phyloP scores from a whole-genome alignment of 92 coral and sea anemone genomes.

The Parazoanthus swiftii region DNA sequence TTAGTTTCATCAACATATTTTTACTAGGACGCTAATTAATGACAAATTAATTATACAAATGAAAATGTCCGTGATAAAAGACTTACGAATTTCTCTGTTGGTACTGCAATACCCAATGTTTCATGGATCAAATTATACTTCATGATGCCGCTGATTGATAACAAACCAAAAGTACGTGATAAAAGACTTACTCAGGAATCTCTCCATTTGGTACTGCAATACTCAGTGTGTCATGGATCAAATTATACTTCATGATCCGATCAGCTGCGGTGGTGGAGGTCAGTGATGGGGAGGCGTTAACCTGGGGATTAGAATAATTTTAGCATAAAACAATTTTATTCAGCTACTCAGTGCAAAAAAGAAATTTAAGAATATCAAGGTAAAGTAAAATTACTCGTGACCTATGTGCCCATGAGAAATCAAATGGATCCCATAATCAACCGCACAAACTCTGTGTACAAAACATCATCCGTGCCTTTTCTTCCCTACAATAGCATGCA shows the following conservation, averaged over 20 bases:
- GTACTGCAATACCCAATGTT: too few species aligned
- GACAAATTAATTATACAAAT: not conserved
- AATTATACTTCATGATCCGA: constrained; percentile 97
- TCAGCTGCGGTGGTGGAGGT: constrained; percentile 98
- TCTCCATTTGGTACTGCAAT: constrained; percentile 97
- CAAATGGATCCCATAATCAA: not conserved
- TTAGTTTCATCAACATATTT: too few species aligned
- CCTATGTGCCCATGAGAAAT: not conserved
- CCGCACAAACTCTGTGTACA: not conserved
- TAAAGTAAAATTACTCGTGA: not conserved
- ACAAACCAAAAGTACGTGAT: not conserved
- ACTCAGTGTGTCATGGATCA: constrained; percentile 90
- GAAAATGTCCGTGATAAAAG: too few species aligned
- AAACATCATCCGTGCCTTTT: not conserved
- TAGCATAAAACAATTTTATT: not conserved
- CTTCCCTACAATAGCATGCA: not conserved
- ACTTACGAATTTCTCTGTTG: too few species aligned
- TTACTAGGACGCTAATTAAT: not conserved
- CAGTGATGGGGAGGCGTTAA: constrained; percentile 98
- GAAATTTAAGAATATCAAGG: not conserved
- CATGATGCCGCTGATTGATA: constrained; percentile 38
- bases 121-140: too few species aligned
- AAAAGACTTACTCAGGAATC: constrained; percentile 83
- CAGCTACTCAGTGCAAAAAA: not conserved
- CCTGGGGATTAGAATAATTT: constrained; percentile 50